Evolutionary conservation across 1,140 invertebrate species (phyloP).

Genomic region (Oryctes rhinoceros): DNA sequence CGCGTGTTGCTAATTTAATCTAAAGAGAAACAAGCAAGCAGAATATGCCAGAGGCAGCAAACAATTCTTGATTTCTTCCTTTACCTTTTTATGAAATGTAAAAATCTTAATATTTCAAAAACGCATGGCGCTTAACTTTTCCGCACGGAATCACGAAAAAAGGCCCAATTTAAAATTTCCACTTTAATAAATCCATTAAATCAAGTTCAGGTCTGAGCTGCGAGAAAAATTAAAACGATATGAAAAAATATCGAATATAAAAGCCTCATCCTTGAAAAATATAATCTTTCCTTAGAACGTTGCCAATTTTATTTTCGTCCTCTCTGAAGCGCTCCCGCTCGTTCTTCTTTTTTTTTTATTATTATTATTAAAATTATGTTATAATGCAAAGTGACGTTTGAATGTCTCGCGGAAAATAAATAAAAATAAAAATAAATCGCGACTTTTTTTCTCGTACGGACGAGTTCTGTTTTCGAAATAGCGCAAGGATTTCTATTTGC

Average conservation of each 20-base stretch:
- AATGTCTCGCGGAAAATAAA: conserved; percentile 22
- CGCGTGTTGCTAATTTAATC: too few species aligned
- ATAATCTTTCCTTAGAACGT: not conserved
- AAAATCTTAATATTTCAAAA: too few species aligned
- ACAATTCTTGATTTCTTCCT: too few species aligned
- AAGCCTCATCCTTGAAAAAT: conserved; percentile 1
- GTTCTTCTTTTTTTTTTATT: conserved; percentile 10
- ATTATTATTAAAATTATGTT: conserved; percentile 23
- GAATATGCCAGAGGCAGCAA: too few species aligned
- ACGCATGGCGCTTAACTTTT: too few species aligned
- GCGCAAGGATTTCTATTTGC: conserved; percentile 16
- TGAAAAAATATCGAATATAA: not conserved
- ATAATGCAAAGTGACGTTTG: conserved; percentile 21
- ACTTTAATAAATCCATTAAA: not conserved
- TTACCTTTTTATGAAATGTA: too few species aligned
- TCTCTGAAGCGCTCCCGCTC: not conserved
- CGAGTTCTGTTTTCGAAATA: conserved; percentile 11
- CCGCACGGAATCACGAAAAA: not conserved
- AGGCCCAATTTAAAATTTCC: not conserved
- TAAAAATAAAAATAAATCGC: not conserved
- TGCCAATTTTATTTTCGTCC: conserved; percentile 30
- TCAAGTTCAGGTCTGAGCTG: conserved; percentile 1
- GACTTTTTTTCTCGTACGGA: not conserved
- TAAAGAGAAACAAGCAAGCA: too few species aligned
- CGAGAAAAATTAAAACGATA: not conserved